These are phyloP conservation scores for Channa maculata DNA, from an alignment of 2,113 vertebrate species.

Conservation along the genomic window DNA sequence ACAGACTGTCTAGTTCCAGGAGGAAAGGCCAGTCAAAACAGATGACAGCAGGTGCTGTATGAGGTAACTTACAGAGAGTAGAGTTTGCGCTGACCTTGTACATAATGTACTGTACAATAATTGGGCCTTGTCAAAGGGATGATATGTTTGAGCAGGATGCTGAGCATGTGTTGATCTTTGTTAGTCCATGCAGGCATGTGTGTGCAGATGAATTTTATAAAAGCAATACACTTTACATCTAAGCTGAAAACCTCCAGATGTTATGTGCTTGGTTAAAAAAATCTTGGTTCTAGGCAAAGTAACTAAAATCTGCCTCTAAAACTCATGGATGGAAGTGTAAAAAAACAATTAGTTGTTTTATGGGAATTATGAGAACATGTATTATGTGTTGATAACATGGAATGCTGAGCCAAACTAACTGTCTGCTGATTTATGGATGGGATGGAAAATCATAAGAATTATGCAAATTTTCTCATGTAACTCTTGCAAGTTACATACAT, in stretches of 20 bases:
- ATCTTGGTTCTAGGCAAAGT: no score
- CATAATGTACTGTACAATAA: neutral
- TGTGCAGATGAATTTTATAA: constrained; percentile 16
- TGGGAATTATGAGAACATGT: no score
- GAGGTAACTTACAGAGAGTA: neutral
- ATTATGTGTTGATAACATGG: no score
- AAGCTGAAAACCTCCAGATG: neutral
- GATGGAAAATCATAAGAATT: no score
- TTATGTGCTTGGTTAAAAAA: neutral
- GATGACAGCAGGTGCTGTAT: neutral
- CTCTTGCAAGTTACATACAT: no score
- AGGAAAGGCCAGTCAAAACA: constrained; percentile 4
- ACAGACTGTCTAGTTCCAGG: constrained; percentile 1
- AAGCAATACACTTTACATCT: neutral
- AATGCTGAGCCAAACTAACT: no score
- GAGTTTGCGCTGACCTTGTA: neutral
- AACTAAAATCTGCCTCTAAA: no score
- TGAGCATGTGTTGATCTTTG: constrained; percentile 10
- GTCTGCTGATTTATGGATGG: no score
- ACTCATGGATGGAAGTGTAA: no score
- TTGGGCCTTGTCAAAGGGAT: constrained; percentile 6
- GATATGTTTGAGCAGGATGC: neutral
- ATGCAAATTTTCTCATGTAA: no score
- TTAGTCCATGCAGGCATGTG: constrained; percentile 19
- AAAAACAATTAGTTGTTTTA: no score